These are phyloP conservation scores for Melangyna quadrimaculata DNA, from an alignment of 2,888 invertebrate genomes.

Conservation along the genomic window DNA sequence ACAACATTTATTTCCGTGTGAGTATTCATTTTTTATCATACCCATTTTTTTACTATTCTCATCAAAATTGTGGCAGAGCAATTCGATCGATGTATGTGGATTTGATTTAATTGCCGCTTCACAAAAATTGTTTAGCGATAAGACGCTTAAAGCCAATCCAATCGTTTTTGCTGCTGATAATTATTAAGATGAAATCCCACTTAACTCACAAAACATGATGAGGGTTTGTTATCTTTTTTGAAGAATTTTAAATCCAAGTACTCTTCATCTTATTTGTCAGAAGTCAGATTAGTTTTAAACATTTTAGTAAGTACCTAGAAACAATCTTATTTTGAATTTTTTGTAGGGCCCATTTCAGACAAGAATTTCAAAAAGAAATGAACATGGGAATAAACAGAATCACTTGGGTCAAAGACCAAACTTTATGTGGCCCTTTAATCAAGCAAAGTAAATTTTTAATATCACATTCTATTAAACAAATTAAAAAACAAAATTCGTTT, in stretches of 20 bases:
- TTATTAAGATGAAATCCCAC: neutral
- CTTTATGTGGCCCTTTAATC: too few relatives aligned
- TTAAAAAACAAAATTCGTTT: too few relatives aligned
- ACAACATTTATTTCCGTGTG: conserved; percentile 95
- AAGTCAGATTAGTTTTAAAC: neutral
- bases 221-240: neutral
- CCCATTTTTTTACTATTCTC: neutral
- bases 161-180: neutral
- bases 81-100: neutral
- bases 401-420: too few relatives aligned
- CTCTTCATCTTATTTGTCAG: neutral
- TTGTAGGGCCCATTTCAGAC: neutral
- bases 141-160: neutral
- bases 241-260: neutral
- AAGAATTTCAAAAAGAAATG: too few relatives aligned
- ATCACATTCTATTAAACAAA: too few relatives aligned
- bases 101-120: neutral
- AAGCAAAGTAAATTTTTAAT: too few relatives aligned
- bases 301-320: neutral
- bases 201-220: neutral
- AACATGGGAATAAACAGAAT: too few relatives aligned
- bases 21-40: conserved; percentile 79
- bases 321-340: neutral
- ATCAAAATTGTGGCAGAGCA: neutral
- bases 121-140: neutral